Evolutionary conservation across 2,888 invertebrate genomes (phyloP), one percentile per base, ranked within the genome.

Genomic region (Melipona beecheii): DNA sequence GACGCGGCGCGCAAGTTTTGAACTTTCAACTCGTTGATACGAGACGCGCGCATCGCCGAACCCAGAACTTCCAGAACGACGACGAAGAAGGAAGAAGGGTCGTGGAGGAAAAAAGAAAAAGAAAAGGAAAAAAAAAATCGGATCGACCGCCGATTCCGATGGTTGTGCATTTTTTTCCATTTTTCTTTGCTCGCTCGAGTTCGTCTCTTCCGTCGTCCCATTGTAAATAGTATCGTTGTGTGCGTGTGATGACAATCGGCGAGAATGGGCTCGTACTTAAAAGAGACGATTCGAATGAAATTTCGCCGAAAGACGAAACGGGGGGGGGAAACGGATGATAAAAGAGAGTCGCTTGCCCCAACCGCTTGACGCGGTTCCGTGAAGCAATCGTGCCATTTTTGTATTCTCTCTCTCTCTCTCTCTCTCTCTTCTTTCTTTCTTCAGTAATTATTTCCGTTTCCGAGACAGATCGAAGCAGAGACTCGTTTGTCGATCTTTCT

Each of bases 311-410:
- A 31, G 75, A 71, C 75, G n/a, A 27, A 64, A 13, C 69, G 70
- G 64, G 62, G 9, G 43, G 70, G 64, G 62, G 9, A 50, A 69
- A 69, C 24, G 24, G n/a, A 54, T 15, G 73, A 68, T 36, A 71
- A 71, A 43, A 43, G 9, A 75, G 72, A 65, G 76, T 60, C 68
- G 79, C 73, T 31, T 71, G 62, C 69, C 85, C 86, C 91, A 86
- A 86, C 91, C 92, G 92, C 90, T 91, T 83, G 84, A 90, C 87
- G 91, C 92, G 93, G 93, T 92, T 88, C 94, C 94, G 94, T 94
- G 94, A 93, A 92, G 65, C 92, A 91, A 84, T 86, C 92, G 94
- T 94, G 94, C 94, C 94, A 94, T 94, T 91, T 84, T 87, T 86
- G 36, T 70, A 43, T 70, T 69, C 52, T 69, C n/a, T 62, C 15